phyloP scores from a whole-genome alignment of 2,113 vertebrate species.

The Thermophis baileyi region DNA sequence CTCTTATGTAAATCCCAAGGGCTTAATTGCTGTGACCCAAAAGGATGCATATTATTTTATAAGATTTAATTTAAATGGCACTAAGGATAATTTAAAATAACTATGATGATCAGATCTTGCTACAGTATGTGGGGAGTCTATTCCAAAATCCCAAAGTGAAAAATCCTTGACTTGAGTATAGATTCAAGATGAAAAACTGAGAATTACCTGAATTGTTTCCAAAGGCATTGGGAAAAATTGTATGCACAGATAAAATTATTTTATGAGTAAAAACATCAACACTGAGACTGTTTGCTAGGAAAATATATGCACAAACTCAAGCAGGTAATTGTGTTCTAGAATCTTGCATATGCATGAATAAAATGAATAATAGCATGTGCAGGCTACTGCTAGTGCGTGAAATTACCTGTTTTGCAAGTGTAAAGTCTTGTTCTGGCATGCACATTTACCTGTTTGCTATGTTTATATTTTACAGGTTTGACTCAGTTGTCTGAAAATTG shows the following conservation, averaged over 20 bases:
- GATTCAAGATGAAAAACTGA: background rate
- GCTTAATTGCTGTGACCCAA: background rate
- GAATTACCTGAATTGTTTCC: background rate
- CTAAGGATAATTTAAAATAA: background rate
- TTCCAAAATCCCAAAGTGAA: background rate
- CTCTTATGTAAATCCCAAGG: background rate
- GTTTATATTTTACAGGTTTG: slow-evolving; percentile 37
- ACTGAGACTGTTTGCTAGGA: slow-evolving; percentile 32
- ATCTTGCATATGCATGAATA: slow-evolving; percentile 56
- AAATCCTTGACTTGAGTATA: background rate
- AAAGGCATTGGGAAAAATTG: slow-evolving; percentile 39
- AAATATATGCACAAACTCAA: slow-evolving; percentile 59
- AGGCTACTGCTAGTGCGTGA: slow-evolving; percentile 37
- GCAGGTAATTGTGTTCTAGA: slow-evolving; percentile 43
- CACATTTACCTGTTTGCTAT: slow-evolving; percentile 57
- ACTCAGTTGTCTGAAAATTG: slow-evolving; percentile 42
- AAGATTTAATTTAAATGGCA: background rate
- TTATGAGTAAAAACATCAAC: slow-evolving; percentile 40
- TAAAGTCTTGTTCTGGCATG: slow-evolving; percentile 56
- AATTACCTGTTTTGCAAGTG: slow-evolving; percentile 66
- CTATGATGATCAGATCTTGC: background rate
- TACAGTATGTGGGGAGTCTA: background rate
- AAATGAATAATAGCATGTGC: slow-evolving; percentile 55
- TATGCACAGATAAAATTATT: slow-evolving; percentile 42
- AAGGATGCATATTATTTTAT: background rate